These are phyloP conservation scores for Gallinago solitaria DNA, from an alignment of 2,797 vertebrate species.

Conservation along the genomic window DNA sequence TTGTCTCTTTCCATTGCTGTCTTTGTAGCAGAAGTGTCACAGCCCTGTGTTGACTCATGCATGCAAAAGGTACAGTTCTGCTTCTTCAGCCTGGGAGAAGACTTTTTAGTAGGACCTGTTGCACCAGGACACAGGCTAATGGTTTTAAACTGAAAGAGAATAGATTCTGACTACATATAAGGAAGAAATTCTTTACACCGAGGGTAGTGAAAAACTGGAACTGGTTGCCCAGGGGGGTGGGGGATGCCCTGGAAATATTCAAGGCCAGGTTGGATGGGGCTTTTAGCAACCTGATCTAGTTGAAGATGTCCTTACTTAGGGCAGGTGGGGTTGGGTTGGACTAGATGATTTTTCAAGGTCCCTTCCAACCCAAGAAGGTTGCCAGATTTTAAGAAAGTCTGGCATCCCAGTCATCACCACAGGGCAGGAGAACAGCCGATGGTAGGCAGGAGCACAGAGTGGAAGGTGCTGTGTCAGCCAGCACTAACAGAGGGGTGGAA, in stretches of 20 bases:
- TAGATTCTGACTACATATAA: not conserved
- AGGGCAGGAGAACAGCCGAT: not conserved
- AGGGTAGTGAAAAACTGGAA: not conserved
- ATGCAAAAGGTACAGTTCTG: accelerated
- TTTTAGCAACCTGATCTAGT: not conserved
- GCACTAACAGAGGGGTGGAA: not conserved
- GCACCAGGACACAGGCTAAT: not conserved
- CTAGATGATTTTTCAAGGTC: not conserved
- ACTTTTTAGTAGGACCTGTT: not conserved
- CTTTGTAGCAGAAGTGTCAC: not conserved
- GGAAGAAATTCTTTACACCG: not conserved
- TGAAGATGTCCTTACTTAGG: not conserved
- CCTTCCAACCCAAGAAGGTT: not conserved
- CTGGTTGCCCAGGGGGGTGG: not conserved
- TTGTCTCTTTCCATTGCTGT: not conserved
- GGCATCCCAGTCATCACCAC: accelerated
- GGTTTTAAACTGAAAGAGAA: not conserved
- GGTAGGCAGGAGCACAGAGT: not conserved
- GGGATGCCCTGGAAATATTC: not conserved
- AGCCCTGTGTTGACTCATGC: not conserved
- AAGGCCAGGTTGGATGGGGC: accelerated
- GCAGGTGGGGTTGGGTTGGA: not conserved
- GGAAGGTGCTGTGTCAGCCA: not conserved
- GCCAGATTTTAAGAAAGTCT: not conserved
- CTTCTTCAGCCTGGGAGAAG: not conserved